Evolutionary conservation across 2,888 invertebrate genomes (phyloP).

Genomic region (Myopa tessellatipennis): DNA sequence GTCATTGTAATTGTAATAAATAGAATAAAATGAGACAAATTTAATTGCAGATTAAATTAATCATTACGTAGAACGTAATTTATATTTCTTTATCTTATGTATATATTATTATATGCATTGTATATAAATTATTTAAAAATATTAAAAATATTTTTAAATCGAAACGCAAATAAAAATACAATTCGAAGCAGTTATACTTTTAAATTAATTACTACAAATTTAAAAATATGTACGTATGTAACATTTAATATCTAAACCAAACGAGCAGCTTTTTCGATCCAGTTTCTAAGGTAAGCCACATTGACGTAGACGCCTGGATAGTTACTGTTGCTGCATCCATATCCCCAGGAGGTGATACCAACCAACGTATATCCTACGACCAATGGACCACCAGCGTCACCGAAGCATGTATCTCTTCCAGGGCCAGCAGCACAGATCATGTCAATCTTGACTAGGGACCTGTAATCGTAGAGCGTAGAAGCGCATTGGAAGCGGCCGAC

Average conservation of each 20-base stretch:
- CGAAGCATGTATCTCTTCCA: constrained; percentile 59
- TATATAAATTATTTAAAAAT: neutral
- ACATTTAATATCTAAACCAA: neutral
- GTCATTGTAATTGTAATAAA: too few species aligned
- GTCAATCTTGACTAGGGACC: constrained; percentile 44
- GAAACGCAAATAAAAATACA: neutral
- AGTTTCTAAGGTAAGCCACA: constrained; percentile 52
- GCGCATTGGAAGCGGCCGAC: constrained; percentile 67
- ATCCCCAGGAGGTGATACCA: constrained; percentile 63
- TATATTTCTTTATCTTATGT: neutral
- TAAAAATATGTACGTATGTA: neutral
- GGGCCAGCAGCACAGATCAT: constrained; percentile 58
- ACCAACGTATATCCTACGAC: constrained; percentile 52
- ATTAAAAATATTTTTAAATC: neutral
- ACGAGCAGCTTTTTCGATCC: constrained; percentile 48
- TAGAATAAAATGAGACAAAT: too few species aligned
- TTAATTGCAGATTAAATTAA: neutral
- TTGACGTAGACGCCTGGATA: constrained; percentile 61
- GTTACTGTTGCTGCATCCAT: constrained; percentile 52
- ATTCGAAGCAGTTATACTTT: too few species aligned
- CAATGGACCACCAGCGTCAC: constrained; percentile 63
- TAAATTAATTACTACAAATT: too few species aligned
- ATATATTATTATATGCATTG: neutral
- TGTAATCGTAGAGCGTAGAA: constrained; percentile 65
- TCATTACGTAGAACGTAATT: neutral